Percentiles rank a stretch among this genome's conserved stretches.
Evolutionary conservation across 2,888 invertebrate species (phyloP).

Genomic region (Ptilodon capucinus): DNA sequence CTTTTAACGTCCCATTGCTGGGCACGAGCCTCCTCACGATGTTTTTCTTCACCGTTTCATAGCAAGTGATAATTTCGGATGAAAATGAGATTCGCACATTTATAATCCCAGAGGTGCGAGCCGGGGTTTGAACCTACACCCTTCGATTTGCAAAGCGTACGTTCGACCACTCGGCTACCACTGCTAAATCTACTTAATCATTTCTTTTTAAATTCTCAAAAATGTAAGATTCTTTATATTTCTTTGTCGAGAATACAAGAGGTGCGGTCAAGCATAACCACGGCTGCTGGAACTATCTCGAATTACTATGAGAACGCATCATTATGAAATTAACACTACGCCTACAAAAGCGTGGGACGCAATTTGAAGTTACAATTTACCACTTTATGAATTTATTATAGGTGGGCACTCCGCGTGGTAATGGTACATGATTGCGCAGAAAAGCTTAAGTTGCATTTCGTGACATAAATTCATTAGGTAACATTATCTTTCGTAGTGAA

Average conservation of each 20-base stretch:
- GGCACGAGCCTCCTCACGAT: too few species aligned
- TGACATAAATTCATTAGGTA: slow-evolving; percentile 18
- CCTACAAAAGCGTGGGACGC: slow-evolving; percentile 35
- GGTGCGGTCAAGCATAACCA: slow-evolving; percentile 39
- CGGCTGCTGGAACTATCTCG: slow-evolving; percentile 43
- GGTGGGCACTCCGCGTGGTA: background rate
- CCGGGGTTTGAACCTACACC: too few species aligned
- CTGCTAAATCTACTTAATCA: too few species aligned
- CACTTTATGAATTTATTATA: background rate
- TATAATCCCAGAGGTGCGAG: too few species aligned
- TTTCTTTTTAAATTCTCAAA: too few species aligned
- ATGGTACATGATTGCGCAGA: slow-evolving; percentile 9
- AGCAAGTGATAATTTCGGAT: too few species aligned
- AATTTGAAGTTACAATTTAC: slow-evolving; percentile 14
- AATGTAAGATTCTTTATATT: slow-evolving; percentile 6
- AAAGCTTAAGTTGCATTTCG: slow-evolving; percentile 18
- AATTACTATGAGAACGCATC: slow-evolving; percentile 55
- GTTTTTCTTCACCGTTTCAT: too few species aligned
- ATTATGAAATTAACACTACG: slow-evolving; percentile 40
- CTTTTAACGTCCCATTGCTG: too few species aligned
- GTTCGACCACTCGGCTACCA: too few species aligned
- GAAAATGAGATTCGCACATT: too few species aligned
- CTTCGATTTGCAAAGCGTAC: too few species aligned
- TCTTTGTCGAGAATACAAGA: slow-evolving; percentile 13
- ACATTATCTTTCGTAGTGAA: slow-evolving; percentile 9